Evolutionary conservation across 2,888 invertebrate genomes (phyloP), one percentile per base, ranked within the genome.

Genomic region (Catonia carolina): DNA sequence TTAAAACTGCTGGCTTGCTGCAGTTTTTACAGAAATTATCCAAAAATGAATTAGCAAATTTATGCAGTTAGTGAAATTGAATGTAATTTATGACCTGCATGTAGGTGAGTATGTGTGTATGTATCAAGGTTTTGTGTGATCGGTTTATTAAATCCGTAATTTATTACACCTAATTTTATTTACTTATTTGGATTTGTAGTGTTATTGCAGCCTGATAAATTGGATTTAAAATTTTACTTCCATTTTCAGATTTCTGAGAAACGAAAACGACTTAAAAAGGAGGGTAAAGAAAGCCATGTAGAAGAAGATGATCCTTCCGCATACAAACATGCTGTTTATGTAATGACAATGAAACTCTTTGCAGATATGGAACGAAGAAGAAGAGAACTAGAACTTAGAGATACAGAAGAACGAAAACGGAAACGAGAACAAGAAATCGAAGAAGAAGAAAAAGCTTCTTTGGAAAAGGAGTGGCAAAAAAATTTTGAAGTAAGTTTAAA

Each of bases 321-420:
- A 70, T 89, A 86, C 71, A 90, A 89, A 74, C 95, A 95, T 74
- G 87, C 97, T 2, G 82, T 97, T 51, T 96, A 96, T 77, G 95
- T 97, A n/a, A 89, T 97, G 84, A 97, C 96, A 10, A 97, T 96
- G 91, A 97, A 99, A 77, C 80, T 95, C 60, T 83, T 84, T 72
- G 99, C 99, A 50, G 99, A 99, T 70, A 88, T 96, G 85, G 96
- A 97, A 69, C 81, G 95, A 52, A 89, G 94, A 74, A 79, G 80
- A 47, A 84, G 92, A 67, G 88, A 91, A 69, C 75, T 93, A 48
- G 93, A 94, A 67, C 86, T 86, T 12, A 79, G 95, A 45, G 94
- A 93, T 67, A 88, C 89, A 75, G 95, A 96, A 71, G 95, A 95
- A 67, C 80, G 95, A 53, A 96, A 96, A 72, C 77, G 97, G 45